Conservation (phyloP, 2,888 invertebrate genomes). For the Xanthia icteritia region DNA sequence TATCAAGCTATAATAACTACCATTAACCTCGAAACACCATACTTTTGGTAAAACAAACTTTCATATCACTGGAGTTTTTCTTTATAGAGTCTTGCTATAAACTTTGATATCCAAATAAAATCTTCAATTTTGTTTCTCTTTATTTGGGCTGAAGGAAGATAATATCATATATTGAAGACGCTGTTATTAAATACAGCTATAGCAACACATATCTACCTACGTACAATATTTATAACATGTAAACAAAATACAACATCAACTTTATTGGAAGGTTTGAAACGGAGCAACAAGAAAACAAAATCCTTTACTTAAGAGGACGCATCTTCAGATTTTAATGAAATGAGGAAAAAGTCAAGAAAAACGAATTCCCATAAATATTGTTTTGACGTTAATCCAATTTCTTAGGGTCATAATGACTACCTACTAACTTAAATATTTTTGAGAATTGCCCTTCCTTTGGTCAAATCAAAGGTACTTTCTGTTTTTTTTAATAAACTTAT, state of each 20-base stretch:
- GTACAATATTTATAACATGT: slow-evolving; percentile 9
- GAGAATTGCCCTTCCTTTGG: not conserved
- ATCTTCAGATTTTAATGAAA: slow-evolving; percentile 11
- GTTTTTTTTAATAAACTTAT: not conserved
- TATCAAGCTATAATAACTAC: not conserved
- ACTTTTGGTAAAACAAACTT: slow-evolving; percentile 3
- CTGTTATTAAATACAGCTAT: slow-evolving; percentile 23
- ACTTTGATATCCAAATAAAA: slow-evolving; percentile 48
- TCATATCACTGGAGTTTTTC: slow-evolving; percentile 25
- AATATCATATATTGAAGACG: slow-evolving; percentile 41
- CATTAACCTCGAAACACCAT: not conserved
- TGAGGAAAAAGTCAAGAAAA: slow-evolving; percentile 2
- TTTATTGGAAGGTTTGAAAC: slow-evolving; percentile 35
- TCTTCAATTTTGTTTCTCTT: slow-evolving; percentile 49
- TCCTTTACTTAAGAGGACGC: not conserved
- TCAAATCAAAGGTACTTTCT: not conserved
- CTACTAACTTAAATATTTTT: not conserved
- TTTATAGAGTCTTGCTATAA: slow-evolving; percentile 29
- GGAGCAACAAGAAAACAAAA: slow-evolving; percentile 3
- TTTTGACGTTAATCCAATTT: slow-evolving; percentile 9
- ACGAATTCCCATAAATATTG: not conserved
- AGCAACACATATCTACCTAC: not conserved
- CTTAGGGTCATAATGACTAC: not conserved
- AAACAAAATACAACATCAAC: slow-evolving; percentile 17
- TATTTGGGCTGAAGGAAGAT: slow-evolving; percentile 28